Evolutionary conservation across 2,113 vertebrate genomes (phyloP).

Genomic region (Australoheros scitulus): DNA sequence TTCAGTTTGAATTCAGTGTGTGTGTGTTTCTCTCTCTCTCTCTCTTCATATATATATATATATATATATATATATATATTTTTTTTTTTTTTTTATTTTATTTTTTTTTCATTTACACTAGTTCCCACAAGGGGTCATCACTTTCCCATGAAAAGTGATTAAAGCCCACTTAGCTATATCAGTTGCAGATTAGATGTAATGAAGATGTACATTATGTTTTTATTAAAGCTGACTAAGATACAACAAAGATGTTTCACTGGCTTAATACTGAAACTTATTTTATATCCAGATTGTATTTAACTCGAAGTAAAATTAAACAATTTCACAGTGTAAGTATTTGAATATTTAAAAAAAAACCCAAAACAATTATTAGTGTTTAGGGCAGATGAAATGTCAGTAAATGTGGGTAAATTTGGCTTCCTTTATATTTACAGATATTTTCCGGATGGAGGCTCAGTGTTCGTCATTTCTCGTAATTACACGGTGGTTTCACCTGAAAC

Average conservation of each 20-base stretch:
- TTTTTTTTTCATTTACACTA: neutral
- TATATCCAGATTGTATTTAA: neutral
- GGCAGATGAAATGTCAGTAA: neutral
- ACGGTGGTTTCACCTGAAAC: neutral
- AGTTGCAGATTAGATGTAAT: neutral
- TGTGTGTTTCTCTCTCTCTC: no score
- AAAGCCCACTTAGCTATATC: neutral
- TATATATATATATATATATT: no score
- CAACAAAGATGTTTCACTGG: no score
- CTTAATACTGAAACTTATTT: no score
- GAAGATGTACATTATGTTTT: neutral
- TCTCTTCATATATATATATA: no score
- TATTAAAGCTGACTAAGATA: neutral
- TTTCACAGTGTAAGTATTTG: neutral
- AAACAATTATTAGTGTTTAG: no score
- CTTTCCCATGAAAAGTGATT: conserved; percentile 14
- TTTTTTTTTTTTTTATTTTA: no score
- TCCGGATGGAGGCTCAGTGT: neutral
- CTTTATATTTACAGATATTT: neutral
- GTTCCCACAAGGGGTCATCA: conserved; percentile 65
- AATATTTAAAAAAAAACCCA: neutral
- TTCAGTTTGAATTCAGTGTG: no score
- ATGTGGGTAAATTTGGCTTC: neutral
- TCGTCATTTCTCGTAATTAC: neutral
- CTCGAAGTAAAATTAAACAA: no score